phyloP scores from a whole-genome alignment of 2,113 vertebrate species.

The Otis tarda region DNA sequence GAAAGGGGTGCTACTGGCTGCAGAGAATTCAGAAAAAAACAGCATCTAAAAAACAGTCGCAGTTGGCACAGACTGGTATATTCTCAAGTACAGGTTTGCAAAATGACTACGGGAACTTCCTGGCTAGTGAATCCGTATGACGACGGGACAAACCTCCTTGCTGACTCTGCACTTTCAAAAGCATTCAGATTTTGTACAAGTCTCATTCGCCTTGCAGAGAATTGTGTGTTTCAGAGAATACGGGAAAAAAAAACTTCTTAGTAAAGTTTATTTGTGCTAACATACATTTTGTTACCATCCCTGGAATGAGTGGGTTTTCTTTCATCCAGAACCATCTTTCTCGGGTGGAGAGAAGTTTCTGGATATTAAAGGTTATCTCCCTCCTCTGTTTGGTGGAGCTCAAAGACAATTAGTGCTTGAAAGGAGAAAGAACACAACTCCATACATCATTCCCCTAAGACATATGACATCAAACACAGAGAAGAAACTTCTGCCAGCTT shows the following conservation, averaged over 20 bases:
- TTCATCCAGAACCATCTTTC: neutral
- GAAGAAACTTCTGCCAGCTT: neutral
- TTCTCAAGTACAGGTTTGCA: constrained; percentile 26
- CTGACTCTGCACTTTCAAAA: constrained; percentile 1
- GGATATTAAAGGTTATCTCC: neutral
- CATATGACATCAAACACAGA: neutral
- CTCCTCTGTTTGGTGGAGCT: neutral
- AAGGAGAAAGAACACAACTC: neutral
- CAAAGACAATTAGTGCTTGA: neutral
- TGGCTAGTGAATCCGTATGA: neutral
- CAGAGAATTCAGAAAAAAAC: constrained; percentile 8
- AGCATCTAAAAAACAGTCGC: neutral
- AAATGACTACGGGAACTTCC: neutral
- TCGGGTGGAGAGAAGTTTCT: neutral
- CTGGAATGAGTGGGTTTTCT: neutral
- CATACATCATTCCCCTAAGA: neutral
- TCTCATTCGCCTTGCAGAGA: neutral
- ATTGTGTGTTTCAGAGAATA: neutral
- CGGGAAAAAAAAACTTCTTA: neutral
- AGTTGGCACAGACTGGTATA: neutral
- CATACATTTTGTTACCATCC: neutral
- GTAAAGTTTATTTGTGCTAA: neutral
- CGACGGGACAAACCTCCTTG: neutral
- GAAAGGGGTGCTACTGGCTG: constrained; percentile 22
- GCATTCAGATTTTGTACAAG: neutral